Conservation (phyloP, 2,797 vertebrate species). For the Enteromius treurensis region DNA sequence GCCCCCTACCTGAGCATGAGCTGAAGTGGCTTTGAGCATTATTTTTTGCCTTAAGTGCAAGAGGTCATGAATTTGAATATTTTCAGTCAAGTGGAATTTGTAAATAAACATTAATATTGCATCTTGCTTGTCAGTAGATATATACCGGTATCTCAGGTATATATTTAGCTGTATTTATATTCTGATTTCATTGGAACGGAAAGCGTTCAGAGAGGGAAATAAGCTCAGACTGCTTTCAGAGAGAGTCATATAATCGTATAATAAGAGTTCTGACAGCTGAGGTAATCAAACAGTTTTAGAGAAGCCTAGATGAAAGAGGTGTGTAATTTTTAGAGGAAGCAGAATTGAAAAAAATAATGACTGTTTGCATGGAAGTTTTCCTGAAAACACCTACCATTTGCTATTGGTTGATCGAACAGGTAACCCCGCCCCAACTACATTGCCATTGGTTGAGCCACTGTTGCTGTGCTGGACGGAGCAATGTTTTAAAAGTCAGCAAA, state of each 20-base stretch:
- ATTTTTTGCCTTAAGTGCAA: slow-evolving; percentile 2
- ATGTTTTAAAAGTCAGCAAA: not conserved
- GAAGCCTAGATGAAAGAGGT: not conserved
- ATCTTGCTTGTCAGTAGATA: slow-evolving; percentile 1
- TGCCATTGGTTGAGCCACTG: not conserved
- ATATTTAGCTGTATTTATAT: not conserved
- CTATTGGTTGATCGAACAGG: not conserved
- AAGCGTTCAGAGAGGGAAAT: not conserved
- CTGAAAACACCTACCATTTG: not conserved
- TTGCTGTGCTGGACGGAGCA: not conserved
- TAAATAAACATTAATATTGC: slow-evolving; percentile 14
- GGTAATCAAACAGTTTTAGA: not conserved
- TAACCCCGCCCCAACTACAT: not conserved
- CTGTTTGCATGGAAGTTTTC: not conserved
- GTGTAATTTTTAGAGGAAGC: not conserved
- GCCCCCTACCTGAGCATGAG: not conserved
- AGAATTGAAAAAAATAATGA: not conserved
- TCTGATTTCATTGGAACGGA: not conserved
- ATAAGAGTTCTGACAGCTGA: slow-evolving; percentile 22
- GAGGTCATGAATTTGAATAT: not conserved
- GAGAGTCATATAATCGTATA: slow-evolving; percentile 5
- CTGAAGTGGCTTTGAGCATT: not conserved
- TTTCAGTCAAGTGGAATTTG: not conserved
- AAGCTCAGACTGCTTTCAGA: slow-evolving; percentile 8
- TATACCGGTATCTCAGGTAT: not conserved